Evolutionary conservation across 2,113 vertebrate genomes (phyloP).

Genomic region (Esox niger): DNA sequence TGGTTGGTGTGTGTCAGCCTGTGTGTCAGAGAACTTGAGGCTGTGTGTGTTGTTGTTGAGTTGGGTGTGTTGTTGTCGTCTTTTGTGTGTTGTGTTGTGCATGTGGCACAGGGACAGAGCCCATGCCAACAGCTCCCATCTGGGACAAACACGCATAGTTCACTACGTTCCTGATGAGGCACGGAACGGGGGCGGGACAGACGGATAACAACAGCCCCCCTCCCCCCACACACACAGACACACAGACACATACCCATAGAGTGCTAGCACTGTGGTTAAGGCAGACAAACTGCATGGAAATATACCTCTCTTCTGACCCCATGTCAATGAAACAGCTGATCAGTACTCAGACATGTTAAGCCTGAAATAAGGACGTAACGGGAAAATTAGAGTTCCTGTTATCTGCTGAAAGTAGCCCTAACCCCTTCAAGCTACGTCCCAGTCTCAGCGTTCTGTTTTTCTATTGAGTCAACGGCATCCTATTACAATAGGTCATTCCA

Average conservation of each 20-base stretch:
- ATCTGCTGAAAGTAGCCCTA: no score
- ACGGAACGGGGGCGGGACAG: constrained; percentile 33
- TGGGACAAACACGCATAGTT: constrained; percentile 37
- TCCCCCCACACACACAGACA: no score
- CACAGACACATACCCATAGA: constrained; percentile 27
- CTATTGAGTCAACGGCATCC: no score
- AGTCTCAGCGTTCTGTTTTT: no score
- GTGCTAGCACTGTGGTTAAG: no score
- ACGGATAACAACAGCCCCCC: constrained; percentile 45
- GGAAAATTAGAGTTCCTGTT: no score
- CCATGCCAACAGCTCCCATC: constrained; percentile 40
- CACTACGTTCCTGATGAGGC: constrained; percentile 19
- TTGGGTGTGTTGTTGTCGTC: neutral
- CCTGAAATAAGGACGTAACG: no score
- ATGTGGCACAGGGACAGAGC: constrained; percentile 2
- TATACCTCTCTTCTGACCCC: neutral
- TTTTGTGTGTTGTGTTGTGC: no score
- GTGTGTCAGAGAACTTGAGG: constrained; percentile 31
- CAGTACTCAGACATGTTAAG: no score
- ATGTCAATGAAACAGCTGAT: neutral
- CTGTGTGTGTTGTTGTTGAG: neutral
- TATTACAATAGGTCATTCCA: no score
- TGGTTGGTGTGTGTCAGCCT: constrained; percentile 15
- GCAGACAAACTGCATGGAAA: no score
- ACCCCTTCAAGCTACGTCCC: no score